phyloP scores from a whole-genome alignment of 1,140 invertebrate species.

The Temnothorax longispinosus region DNA sequence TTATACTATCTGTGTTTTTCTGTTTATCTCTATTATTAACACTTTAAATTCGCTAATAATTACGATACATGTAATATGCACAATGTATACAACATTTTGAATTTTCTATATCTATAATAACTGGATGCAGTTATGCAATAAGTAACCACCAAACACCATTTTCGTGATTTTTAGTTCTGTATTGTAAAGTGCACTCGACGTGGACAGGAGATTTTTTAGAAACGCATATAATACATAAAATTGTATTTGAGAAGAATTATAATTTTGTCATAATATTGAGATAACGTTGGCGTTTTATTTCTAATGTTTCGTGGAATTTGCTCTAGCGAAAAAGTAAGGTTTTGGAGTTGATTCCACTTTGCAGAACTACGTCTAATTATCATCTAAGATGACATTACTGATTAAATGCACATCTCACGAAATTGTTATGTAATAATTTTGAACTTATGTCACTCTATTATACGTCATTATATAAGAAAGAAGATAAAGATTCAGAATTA shows the following conservation, averaged over 20 bases:
- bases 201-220: too few species aligned
- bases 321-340: too few species aligned
- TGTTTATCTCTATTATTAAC: neutral
- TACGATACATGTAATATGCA: neutral
- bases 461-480: neutral
- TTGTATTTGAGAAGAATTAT: too few species aligned
- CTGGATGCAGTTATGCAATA: too few species aligned
- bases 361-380: neutral
- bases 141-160: too few species aligned
- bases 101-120: neutral
- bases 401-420: neutral
- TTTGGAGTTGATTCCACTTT: too few species aligned
- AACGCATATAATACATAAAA: too few species aligned
- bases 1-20: neutral
- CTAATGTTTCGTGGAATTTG: too few species aligned
- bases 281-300: too few species aligned
- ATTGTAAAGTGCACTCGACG: too few species aligned
- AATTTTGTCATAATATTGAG: too few species aligned
- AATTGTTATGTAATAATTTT: slow-evolving; percentile 2
- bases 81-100: neutral
- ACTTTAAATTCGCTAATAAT: neutral
- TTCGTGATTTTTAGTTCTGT: too few species aligned
- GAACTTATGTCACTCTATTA: neutral
- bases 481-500: neutral
- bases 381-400: neutral